phyloP scores from a whole-genome alignment of 2,797 vertebrate species.

The Premnoplex brunnescens region DNA sequence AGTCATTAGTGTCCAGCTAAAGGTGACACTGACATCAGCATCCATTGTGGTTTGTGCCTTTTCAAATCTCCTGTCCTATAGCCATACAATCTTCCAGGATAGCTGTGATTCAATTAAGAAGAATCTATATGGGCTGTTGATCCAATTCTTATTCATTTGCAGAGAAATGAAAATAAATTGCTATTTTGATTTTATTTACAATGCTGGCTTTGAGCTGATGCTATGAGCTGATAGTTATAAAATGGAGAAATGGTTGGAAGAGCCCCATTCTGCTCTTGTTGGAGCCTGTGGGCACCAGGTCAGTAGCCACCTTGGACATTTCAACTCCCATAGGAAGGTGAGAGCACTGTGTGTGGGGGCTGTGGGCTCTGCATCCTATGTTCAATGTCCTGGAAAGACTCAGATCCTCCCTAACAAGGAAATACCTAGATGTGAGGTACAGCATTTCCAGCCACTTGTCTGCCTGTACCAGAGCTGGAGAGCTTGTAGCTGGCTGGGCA shows the following conservation, averaged over 20 bases:
- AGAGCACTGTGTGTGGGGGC: neutral
- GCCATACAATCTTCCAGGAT: slow-evolving; percentile 15
- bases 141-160: slow-evolving; percentile 68
- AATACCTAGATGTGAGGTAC: neutral
- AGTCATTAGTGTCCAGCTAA: slow-evolving; percentile 36
- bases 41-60: slow-evolving; percentile 41
- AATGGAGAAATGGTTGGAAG: neutral
- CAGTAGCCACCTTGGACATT: neutral
- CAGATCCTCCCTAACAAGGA: rapidly evolving
- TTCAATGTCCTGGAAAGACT: neutral
- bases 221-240: neutral
- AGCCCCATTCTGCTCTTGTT: neutral
- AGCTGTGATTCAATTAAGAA: slow-evolving; percentile 61
- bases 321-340: neutral
- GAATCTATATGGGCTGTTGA: slow-evolving; percentile 72
- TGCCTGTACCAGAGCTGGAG: neutral
- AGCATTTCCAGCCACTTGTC: rapidly evolving
- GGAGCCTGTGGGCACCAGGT: neutral
- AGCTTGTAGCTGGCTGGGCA: neutral
- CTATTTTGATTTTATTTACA: slow-evolving; percentile 66
- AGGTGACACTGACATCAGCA: slow-evolving; percentile 56
- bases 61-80: neutral
- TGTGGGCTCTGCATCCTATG: neutral
- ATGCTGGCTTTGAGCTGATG: slow-evolving; percentile 14
- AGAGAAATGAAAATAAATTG: slow-evolving; percentile 72